These are phyloP conservation scores for Pogonomyrmex barbatus DNA, from an alignment of 1,140 invertebrate species.

Conservation along the genomic window DNA sequence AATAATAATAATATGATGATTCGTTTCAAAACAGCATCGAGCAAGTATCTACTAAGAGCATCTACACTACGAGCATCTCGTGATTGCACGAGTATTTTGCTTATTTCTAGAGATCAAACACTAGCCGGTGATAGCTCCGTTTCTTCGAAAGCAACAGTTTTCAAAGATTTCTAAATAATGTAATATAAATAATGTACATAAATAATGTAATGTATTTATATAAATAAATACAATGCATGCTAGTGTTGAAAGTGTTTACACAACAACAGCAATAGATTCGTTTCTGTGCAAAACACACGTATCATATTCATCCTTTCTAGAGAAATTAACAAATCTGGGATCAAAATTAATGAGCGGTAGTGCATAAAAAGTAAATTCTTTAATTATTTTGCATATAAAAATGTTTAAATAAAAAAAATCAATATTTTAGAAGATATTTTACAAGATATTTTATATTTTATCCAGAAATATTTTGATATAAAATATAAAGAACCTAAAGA, in stretches of 20 bases:
- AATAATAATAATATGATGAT: not conserved
- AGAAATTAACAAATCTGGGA: not conserved
- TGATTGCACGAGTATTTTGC: not conserved
- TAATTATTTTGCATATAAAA: not conserved
- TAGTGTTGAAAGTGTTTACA: not conserved
- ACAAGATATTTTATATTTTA: not conserved
- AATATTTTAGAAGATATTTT: not conserved
- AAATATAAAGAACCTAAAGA: not conserved
- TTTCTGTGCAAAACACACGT: not conserved
- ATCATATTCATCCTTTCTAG: not conserved
- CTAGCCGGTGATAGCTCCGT: too few species aligned
- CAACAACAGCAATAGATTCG: not conserved
- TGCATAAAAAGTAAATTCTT: too few species aligned
- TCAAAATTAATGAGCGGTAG: not conserved
- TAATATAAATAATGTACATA: too few species aligned
- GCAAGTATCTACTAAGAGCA: too few species aligned
- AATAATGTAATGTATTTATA: too few species aligned
- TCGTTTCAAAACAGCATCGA: not conserved
- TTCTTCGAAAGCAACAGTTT: not conserved
- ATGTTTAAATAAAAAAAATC: not conserved
- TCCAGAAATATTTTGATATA: not conserved
- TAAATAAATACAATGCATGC: not conserved
- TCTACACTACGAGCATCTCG: not conserved
- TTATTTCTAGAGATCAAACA: not conserved
- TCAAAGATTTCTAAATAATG: slow-evolving; percentile 3